phyloP scores from a whole-genome alignment of 2,113 vertebrate species.

The Egretta garzetta region DNA sequence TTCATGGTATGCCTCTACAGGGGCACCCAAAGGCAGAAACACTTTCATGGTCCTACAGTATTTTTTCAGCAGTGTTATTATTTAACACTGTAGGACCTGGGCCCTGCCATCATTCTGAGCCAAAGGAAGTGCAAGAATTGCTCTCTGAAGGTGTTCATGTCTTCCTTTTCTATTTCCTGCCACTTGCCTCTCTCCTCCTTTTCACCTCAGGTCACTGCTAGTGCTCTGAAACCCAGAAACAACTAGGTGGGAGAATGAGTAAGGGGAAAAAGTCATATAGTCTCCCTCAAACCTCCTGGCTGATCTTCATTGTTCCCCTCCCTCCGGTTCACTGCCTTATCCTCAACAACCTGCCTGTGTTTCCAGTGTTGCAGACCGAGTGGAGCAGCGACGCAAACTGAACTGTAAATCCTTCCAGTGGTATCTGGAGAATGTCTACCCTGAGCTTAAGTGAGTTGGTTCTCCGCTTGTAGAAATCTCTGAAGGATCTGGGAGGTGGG shows the following conservation, averaged over 20 bases:
- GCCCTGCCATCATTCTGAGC: neutral
- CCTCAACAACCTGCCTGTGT: slow-evolving; percentile 16
- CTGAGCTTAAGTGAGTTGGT: slow-evolving; percentile 91
- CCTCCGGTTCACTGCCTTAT: neutral
- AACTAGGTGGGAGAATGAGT: neutral
- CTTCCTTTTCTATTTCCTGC: neutral
- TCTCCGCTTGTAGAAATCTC: neutral
- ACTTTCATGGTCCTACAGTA: neutral
- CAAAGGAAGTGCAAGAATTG: neutral
- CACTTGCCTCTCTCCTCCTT: neutral
- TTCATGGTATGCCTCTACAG: neutral
- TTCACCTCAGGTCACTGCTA: neutral
- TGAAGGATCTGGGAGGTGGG: neutral
- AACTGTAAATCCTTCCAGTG: slow-evolving; percentile 97
- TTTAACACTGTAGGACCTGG: neutral
- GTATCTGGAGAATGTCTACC: slow-evolving; percentile 98
- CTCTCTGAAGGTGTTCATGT: neutral
- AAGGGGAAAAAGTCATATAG: neutral
- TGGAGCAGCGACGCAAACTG: slow-evolving; percentile 88
- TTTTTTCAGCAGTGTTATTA: neutral
- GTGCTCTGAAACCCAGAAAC: neutral
- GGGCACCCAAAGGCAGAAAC: neutral
- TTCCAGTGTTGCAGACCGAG: slow-evolving; percentile 86
- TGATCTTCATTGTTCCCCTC: neutral
- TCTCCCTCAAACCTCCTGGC: neutral